Base-by-base conservation (phyloP, 2,113 vertebrate species). In the Austrofundulus limnaeus region DNA sequence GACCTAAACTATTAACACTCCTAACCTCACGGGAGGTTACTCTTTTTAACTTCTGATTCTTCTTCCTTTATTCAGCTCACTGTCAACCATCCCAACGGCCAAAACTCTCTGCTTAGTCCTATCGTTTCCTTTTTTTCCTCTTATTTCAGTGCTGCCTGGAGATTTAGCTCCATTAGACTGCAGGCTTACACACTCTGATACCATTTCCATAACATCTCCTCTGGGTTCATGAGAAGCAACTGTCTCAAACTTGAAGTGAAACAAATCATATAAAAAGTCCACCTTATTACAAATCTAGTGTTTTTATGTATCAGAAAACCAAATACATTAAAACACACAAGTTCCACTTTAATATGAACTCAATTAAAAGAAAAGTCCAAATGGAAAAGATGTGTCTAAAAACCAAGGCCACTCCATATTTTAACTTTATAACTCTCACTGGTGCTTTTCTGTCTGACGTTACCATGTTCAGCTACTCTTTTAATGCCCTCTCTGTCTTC, bases 1-100 rank as follows among this genome's bases (percentile, higher is more conserved):
- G 86, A 86, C 61, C 39, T 49, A 75, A 76, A 79, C 84, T 83
- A 86, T 88, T 86, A 86, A 50, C 76, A 61, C 75, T 72, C 20
- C 25, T 69, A 71, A 66, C 77, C 75, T 79, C 84, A 42, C 58
- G 75, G 79, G 81, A 77, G 66, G 48, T 83, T 38, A 2, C 7
- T 47, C 25, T 46, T 63, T 80, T 74, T 61, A 50, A 66, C 55
- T 61, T 25, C 57, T 67, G 61, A 67, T 70, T 70, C 61, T 23
- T 38, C 37, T 50, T 59, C 58, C 71, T 71, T 64, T 57, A 68
- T 81, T 75, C 70, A 68, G 66, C 77, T 77, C 70, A 52, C 65
- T 49, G 51, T 38, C 58, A 58, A 19, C 45, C 14, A 43, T 20
- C 70, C 71, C 19, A 43, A 56, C 54, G 74, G 61, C 61, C 43